Conservation (phyloP, 2,888 invertebrate genomes). For the Linyphia triangularis region DNA sequence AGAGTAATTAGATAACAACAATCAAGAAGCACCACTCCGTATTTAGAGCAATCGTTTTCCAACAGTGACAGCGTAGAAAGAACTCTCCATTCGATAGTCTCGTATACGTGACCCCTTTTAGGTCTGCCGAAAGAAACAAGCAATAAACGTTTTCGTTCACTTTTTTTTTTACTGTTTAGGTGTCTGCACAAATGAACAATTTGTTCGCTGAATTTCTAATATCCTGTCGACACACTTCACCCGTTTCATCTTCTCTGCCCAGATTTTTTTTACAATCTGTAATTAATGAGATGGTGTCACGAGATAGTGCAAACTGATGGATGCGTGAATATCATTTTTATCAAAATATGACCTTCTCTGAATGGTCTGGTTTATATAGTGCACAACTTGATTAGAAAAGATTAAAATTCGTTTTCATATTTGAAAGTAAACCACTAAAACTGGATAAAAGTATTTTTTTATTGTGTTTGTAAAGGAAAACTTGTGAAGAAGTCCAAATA, state of each 20-base stretch:
- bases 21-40: neutral
- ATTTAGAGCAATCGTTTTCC: slow-evolving; percentile 21
- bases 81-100: neutral
- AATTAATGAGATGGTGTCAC: slow-evolving; percentile 46
- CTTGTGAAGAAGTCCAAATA: too few species aligned
- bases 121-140: neutral
- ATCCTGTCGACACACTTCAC: slow-evolving; percentile 30
- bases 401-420: too few species aligned
- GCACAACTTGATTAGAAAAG: too few species aligned
- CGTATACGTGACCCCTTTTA: slow-evolving; percentile 33
- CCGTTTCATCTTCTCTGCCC: slow-evolving; percentile 6
- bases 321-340: neutral
- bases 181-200: slow-evolving; percentile 13
- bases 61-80: neutral
- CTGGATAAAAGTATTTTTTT: too few species aligned
- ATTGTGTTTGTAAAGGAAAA: too few species aligned
- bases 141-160: neutral
- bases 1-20: neutral
- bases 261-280: neutral
- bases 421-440: too few species aligned
- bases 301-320: slow-evolving; percentile 13
- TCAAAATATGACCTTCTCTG: neutral
- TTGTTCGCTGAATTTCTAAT: slow-evolving; percentile 23
- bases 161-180: slow-evolving; percentile 12
- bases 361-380: neutral